Conservation (phyloP, 1,140 invertebrate genomes). For the Lerema accius region DNA sequence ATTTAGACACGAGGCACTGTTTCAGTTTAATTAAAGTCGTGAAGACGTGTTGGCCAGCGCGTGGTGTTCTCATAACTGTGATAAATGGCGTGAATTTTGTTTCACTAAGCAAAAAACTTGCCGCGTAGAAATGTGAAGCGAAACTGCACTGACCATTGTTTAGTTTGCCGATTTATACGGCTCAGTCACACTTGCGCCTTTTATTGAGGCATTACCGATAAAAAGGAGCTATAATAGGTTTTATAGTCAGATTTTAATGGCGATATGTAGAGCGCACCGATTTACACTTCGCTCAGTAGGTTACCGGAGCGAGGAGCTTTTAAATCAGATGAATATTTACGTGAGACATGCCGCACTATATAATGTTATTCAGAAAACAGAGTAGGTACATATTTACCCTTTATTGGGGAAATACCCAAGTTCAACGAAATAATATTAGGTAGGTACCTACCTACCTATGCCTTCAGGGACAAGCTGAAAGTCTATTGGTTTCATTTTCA, state of each 20-base stretch:
- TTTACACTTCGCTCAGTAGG: slow-evolving; percentile 58
- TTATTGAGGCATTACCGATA: slow-evolving; percentile 81
- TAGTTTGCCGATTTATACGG: slow-evolving; percentile 81
- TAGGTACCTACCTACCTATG: too few relatives aligned
- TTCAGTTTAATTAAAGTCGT: slow-evolving; percentile 67
- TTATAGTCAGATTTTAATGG: slow-evolving; percentile 78
- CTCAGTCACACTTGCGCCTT: slow-evolving; percentile 80
- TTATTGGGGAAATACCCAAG: too few relatives aligned
- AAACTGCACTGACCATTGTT: slow-evolving; percentile 78
- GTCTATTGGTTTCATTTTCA: too few relatives aligned
- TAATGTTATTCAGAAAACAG: neutral
- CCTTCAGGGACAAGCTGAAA: too few relatives aligned
- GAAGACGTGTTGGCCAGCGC: slow-evolving; percentile 72
- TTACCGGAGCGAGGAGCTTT: slow-evolving; percentile 25
- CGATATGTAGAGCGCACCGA: slow-evolving; percentile 59
- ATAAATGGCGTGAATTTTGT: slow-evolving; percentile 70
- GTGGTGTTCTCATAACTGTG: slow-evolving; percentile 77
- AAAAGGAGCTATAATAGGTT: slow-evolving; percentile 77
- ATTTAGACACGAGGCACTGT: slow-evolving; percentile 62
- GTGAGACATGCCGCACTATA: neutral
- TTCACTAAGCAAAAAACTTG: slow-evolving; percentile 70
- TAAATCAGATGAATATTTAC: slow-evolving; percentile 1
- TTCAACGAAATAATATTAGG: too few relatives aligned
- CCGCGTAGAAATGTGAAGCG: slow-evolving; percentile 74
- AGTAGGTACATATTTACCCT: neutral